phyloP scores from a whole-genome alignment of 2,888 invertebrate species.

The Megamerina dolium region DNA sequence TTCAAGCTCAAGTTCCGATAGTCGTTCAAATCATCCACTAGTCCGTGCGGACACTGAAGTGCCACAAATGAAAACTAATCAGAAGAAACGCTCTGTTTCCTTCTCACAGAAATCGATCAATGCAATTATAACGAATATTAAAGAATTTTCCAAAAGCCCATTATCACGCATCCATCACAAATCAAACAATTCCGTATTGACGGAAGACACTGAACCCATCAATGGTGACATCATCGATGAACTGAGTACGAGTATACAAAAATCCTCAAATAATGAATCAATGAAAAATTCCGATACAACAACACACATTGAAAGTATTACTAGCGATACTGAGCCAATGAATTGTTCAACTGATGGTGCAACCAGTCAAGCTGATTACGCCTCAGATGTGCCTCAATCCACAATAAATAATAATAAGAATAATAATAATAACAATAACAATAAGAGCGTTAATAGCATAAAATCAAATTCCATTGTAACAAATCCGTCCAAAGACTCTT shows the following conservation, averaged over 20 bases:
- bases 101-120: constrained; percentile 47
- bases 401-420: neutral
- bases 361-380: constrained; percentile 22
- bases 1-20: constrained; percentile 42
- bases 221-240: constrained; percentile 16
- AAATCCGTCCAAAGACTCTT: constrained; percentile 34
- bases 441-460: constrained; percentile 18
- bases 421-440: constrained; percentile 6
- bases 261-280: neutral
- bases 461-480: constrained; percentile 25
- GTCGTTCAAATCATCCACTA: constrained; percentile 25
- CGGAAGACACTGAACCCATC: constrained; percentile 26
- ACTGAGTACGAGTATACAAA: neutral
- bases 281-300: constrained; percentile 1
- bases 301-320: constrained; percentile 2
- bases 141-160: constrained; percentile 45
- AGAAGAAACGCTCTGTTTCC: constrained; percentile 46
- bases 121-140: constrained; percentile 41
- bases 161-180: constrained; percentile 25
- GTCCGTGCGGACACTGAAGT: constrained; percentile 15
- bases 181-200: constrained; percentile 19
- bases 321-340: neutral
- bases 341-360: neutral
- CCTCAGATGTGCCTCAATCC: constrained; percentile 6
- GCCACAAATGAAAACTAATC: constrained; percentile 15